phyloP scores from a whole-genome alignment of 2,113 vertebrate genomes.

The Podocnemis expansa region DNA sequence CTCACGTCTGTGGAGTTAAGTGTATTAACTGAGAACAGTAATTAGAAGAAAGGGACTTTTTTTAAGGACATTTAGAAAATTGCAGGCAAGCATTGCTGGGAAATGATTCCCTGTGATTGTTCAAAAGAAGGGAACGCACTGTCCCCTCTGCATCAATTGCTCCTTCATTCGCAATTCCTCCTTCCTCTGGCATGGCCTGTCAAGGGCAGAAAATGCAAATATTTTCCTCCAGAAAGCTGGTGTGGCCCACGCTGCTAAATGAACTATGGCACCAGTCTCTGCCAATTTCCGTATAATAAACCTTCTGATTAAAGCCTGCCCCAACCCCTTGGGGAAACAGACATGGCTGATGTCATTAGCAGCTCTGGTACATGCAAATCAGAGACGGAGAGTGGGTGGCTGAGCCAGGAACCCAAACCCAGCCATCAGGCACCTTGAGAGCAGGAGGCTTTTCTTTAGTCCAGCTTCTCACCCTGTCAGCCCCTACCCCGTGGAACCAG shows the following conservation, averaged over 20 bases:
- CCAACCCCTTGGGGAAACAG: not conserved
- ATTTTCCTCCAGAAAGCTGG: not conserved
- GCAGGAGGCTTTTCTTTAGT: not conserved
- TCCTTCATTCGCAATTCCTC: too few relatives aligned
- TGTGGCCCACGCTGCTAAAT: not conserved
- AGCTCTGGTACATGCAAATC: not conserved
- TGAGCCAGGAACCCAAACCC: not conserved
- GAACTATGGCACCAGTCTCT: not conserved
- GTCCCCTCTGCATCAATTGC: not conserved
- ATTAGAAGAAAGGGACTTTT: not conserved
- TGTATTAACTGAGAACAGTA: not conserved
- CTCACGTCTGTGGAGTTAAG: not conserved
- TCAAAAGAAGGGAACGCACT: not conserved
- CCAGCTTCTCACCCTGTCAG: not conserved
- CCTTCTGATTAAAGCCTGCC: not conserved
- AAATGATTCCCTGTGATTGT: not conserved
- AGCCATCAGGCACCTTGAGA: not conserved
- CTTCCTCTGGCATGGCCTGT: accelerated
- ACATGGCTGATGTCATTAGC: not conserved
- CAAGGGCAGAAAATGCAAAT: not conserved
- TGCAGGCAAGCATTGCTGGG: not conserved
- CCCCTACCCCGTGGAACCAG: not conserved
- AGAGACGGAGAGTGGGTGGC: not conserved
- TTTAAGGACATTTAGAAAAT: not conserved
- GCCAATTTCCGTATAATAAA: not conserved